Evolutionary conservation across 2,888 invertebrate species (phyloP).

Genomic region (Pantelozetes paolii): DNA sequence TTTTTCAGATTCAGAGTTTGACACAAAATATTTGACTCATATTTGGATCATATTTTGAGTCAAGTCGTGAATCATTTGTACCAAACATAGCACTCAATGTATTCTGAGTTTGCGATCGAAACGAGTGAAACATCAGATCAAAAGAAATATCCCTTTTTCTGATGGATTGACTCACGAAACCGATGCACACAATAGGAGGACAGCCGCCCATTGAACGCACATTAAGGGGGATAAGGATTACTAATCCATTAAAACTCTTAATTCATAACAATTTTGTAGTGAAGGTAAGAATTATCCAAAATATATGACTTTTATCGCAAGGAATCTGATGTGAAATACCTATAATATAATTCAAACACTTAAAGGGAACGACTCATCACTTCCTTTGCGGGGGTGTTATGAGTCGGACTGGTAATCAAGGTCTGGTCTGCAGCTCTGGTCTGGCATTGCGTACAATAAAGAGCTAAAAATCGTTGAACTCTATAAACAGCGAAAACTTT

Average conservation of each 20-base stretch:
- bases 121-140: background rate
- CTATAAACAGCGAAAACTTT: background rate
- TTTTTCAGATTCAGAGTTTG: slow-evolving; percentile 31
- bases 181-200: slow-evolving; percentile 3
- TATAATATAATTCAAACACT: background rate
- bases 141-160: background rate
- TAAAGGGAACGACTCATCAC: slow-evolving; percentile 13
- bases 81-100: slow-evolving; percentile 20
- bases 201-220: background rate
- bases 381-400: slow-evolving; percentile 12
- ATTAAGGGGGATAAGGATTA: background rate
- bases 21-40: slow-evolving; percentile 30
- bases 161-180: background rate
- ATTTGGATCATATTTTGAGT: slow-evolving; percentile 27
- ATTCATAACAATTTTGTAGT: background rate
- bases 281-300: background rate
- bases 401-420: background rate
- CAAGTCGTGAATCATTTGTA: slow-evolving; percentile 17
- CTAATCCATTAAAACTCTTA: background rate
- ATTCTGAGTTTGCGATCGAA: background rate
- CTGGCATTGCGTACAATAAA: background rate
- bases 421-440: background rate
- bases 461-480: slow-evolving; percentile 15
- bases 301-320: slow-evolving; percentile 10
- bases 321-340: background rate